These are phyloP conservation scores for Centrocercus urophasianus DNA, from an alignment of 2,113 vertebrate genomes.

Conservation along the genomic window DNA sequence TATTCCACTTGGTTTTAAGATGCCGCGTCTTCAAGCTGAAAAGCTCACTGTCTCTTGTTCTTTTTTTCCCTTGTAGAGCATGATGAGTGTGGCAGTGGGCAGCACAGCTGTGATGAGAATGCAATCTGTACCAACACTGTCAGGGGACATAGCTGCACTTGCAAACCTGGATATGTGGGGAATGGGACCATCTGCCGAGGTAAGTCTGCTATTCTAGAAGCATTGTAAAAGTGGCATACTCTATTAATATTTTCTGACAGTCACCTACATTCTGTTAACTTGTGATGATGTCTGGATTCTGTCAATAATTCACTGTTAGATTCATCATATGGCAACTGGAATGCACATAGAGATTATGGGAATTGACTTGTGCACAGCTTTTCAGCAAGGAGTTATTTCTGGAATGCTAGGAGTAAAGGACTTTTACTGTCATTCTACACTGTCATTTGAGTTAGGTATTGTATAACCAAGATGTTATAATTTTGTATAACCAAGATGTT, in stretches of 20 bases:
- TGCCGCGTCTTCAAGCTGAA: not conserved
- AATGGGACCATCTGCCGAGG: constrained; percentile 94
- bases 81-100: constrained; percentile 87
- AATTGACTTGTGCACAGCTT: constrained; percentile 53
- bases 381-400: not conserved
- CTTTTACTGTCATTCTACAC: not conserved
- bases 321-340: not conserved
- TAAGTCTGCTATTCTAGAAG: constrained; percentile 52
- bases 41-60: not conserved
- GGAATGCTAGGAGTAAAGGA: not conserved
- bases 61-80: constrained; percentile 79
- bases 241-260: not conserved
- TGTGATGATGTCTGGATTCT: not conserved
- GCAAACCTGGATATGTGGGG: constrained; percentile 93
- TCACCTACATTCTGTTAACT: not conserved
- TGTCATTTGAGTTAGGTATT: not conserved
- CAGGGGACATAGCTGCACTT: constrained; percentile 93
- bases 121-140: constrained; percentile 97
- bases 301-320: not conserved
- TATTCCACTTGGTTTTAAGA: not conserved
- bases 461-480: too few species aligned
- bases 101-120: constrained; percentile 87
- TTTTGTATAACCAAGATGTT: too few species aligned
- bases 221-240: not conserved
- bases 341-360: constrained; percentile 23